Base-by-base conservation (phyloP, 2,888 invertebrate genomes). In the Cryptosula pallasiana region DNA sequence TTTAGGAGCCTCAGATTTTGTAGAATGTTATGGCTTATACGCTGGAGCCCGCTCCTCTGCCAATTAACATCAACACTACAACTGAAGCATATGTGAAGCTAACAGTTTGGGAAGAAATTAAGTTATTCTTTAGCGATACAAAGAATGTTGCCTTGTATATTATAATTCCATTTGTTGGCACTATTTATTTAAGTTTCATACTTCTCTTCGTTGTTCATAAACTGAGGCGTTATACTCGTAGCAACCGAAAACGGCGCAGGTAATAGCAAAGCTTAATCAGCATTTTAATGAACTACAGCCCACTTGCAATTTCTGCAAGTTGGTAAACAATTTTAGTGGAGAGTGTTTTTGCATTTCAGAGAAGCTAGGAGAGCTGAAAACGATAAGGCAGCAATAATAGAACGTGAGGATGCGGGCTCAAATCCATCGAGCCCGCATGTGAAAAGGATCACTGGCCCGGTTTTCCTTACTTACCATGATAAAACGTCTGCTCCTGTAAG, bases 1-100 rank as follows among this genome's bases (percentile, higher is more conserved):
- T n/a, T n/a, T n/a, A n/a, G n/a, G n/a, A n/a, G n/a, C n/a, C n/a
- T n/a, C n/a, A n/a, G n/a, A n/a, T n/a, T n/a, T n/a, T n/a, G n/a
- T n/a, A n/a, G n/a, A n/a, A 45, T 13, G 45, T 16, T n/a, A 63
- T 63, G 63, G 63, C 63, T 27, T 63, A 63, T 34, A 63, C 63
- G 2, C 32, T 63, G 32, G 34, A 63, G 13, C 16, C 29, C 9
- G 20, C 29, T 27, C 63, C 63, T 32, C 29, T 32, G 25, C 63
- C 63, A 9, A 32, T 63, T 3, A 63, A 29, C 20, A 63, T 32
- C 2, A 25, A 13, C 32, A 63, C 63, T 2, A 63, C 63, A 13
- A 16, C 27, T 25, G 63, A 63, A 32, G 32, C n/a, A 1, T 9
- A 25, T 3, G 63, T 63, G 9, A 3, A 27, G 9, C 63, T 29